phyloP scores from a whole-genome alignment of 2,888 invertebrate species.

The Rhopalosiphum nymphaeae region DNA sequence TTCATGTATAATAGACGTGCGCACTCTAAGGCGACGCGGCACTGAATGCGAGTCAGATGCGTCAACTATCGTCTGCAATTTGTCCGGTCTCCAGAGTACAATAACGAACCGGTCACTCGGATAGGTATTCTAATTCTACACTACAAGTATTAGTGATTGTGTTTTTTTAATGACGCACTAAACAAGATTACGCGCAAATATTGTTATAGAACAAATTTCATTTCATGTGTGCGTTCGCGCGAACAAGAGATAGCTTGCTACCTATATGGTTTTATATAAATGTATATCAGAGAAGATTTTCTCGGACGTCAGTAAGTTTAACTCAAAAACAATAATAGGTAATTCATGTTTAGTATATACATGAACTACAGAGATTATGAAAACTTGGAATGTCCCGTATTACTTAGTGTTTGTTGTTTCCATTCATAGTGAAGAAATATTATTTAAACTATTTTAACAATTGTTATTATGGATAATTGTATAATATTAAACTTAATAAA shows the following conservation, averaged over 20 bases:
- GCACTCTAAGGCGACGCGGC: slow-evolving; percentile 3
- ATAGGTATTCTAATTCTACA: not conserved
- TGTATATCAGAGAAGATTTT: not conserved
- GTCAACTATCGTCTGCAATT: not conserved
- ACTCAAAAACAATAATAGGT: not conserved
- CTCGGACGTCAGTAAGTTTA: not conserved
- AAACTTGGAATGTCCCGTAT: not conserved
- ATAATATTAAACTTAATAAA: not conserved
- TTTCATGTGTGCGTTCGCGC: not conserved
- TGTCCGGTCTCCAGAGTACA: slow-evolving; percentile 20
- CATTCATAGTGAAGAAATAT: not conserved
- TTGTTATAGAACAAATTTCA: not conserved
- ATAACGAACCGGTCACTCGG: slow-evolving; percentile 11
- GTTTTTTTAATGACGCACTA: slow-evolving; percentile 14
- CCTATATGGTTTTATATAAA: not conserved
- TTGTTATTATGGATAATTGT: not conserved
- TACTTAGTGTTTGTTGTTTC: not conserved
- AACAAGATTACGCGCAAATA: slow-evolving; percentile 11
- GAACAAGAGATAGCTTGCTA: not conserved
- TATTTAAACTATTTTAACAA: not conserved
- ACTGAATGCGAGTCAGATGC: slow-evolving; percentile 12
- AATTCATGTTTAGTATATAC: not conserved
- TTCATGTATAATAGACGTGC: not conserved
- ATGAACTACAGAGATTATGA: not conserved
- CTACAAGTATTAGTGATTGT: slow-evolving; percentile 1